Conservation (phyloP, 2,888 invertebrate genomes). For the Polydrusus cervinus region DNA sequence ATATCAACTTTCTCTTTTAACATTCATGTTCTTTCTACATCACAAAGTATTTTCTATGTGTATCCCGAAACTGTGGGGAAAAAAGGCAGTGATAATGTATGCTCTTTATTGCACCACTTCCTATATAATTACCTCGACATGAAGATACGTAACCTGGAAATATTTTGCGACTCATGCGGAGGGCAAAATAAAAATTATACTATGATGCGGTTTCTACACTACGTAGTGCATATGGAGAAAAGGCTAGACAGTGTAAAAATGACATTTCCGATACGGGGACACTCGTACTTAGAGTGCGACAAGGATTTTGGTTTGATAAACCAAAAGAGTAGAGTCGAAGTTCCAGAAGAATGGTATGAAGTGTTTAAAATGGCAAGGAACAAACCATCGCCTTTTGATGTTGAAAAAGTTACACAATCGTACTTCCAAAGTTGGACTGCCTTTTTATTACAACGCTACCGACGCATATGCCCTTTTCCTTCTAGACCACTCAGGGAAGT, state of each 20-base stretch:
- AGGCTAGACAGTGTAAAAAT: conserved; percentile 57
- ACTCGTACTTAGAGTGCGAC: conserved; percentile 59
- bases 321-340: conserved; percentile 53
- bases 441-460: conserved; percentile 22
- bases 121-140: conserved; percentile 7
- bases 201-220: conserved; percentile 32
- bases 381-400: conserved; percentile 56
- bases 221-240: conserved; percentile 54
- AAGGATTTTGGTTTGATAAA: conserved; percentile 57
- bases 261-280: conserved; percentile 60
- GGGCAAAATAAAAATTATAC: background rate
- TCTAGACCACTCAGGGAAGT: conserved; percentile 16
- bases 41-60: conserved; percentile 28
- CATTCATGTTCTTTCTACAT: conserved; percentile 27
- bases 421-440: conserved; percentile 28
- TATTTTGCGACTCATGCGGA: conserved; percentile 8
- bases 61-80: conserved; percentile 22
- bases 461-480: conserved; percentile 18
- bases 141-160: background rate
- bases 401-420: conserved; percentile 43
- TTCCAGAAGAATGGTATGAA: conserved; percentile 56
- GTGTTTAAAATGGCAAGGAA: conserved; percentile 50
- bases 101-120: conserved; percentile 21
- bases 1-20: conserved; percentile 27
- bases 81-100: conserved; percentile 18